These are phyloP conservation scores for Dusona sp. DNA, from an alignment of 2,888 invertebrate species.

Conservation along the genomic window DNA sequence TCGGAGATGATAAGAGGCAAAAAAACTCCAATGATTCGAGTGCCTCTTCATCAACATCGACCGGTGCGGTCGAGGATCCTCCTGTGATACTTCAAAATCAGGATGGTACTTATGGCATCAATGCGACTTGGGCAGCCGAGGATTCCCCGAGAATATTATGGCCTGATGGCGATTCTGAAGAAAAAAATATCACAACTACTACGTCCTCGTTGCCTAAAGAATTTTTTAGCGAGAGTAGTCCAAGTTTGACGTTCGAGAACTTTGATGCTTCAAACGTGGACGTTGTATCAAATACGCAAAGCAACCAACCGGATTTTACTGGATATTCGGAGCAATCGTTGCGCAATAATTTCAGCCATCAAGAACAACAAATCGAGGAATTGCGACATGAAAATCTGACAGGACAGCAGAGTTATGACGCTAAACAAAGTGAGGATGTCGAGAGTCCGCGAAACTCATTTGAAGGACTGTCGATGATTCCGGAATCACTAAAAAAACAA, in stretches of 20 bases:
- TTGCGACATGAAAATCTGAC: conserved; percentile 34
- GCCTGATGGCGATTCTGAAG: conserved; percentile 35
- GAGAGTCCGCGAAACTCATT: conserved; percentile 2
- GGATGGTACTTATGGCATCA: conserved; percentile 70
- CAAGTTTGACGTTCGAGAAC: conserved; percentile 34
- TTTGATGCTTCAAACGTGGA: conserved; percentile 14
- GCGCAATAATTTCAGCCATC: conserved; percentile 11
- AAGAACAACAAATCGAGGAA: background rate
- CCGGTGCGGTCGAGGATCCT: conserved; percentile 54
- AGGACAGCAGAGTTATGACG: conserved; percentile 3
- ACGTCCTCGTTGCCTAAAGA: conserved; percentile 11
- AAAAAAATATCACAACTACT: conserved; percentile 28
- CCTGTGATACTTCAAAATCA: conserved; percentile 68
- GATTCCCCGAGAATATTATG: conserved; percentile 49
- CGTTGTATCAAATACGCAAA: conserved; percentile 15
- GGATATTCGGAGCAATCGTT: conserved; percentile 21
- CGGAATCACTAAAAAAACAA: conserved; percentile 29
- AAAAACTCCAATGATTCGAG: conserved; percentile 66
- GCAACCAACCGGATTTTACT: conserved; percentile 10
- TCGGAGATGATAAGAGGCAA: conserved; percentile 35
- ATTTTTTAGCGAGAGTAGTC: conserved; percentile 38
- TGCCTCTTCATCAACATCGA: conserved; percentile 60
- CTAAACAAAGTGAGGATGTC: background rate
- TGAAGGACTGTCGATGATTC: background rate
- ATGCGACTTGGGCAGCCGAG: conserved; percentile 55